Conservation (phyloP, 2,888 invertebrate genomes). For the Polia nebulosa region DNA sequence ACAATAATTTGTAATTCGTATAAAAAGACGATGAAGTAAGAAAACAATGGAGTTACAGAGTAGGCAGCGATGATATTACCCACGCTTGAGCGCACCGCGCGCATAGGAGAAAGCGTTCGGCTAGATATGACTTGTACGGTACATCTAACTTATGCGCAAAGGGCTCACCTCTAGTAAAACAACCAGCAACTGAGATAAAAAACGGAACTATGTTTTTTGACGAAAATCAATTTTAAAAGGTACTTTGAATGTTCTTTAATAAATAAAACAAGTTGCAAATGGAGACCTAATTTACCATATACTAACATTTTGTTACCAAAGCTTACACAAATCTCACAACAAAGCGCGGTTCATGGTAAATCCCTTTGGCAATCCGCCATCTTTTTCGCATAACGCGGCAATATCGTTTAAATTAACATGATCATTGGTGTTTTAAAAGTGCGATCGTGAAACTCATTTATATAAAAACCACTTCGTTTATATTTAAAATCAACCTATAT, state of each 20-base stretch:
- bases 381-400: constrained; percentile 70
- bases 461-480: constrained; percentile 57
- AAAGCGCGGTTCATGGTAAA: constrained; percentile 68
- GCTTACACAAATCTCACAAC: constrained; percentile 65
- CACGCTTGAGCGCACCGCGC: constrained; percentile 80
- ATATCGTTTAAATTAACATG: constrained; percentile 73
- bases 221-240: too few relatives aligned
- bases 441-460: constrained; percentile 64
- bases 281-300: constrained; percentile 46
- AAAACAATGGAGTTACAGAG: constrained; percentile 78
- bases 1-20: constrained; percentile 62
- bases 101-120: constrained; percentile 78
- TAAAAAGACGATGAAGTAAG: constrained; percentile 70
- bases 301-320: constrained; percentile 58
- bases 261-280: constrained; percentile 16
- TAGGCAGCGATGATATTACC: constrained; percentile 76
- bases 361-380: constrained; percentile 76
- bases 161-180: constrained; percentile 36
- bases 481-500: constrained; percentile 54
- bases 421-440: constrained; percentile 70
- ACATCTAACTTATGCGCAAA: constrained; percentile 34
- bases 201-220: neutral
- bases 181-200: neutral
- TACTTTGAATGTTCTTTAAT: neutral
- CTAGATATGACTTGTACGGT: constrained; percentile 47